These are phyloP conservation scores for Cheilosia vernalis DNA, from an alignment of 2,888 invertebrate genomes.

Conservation along the genomic window DNA sequence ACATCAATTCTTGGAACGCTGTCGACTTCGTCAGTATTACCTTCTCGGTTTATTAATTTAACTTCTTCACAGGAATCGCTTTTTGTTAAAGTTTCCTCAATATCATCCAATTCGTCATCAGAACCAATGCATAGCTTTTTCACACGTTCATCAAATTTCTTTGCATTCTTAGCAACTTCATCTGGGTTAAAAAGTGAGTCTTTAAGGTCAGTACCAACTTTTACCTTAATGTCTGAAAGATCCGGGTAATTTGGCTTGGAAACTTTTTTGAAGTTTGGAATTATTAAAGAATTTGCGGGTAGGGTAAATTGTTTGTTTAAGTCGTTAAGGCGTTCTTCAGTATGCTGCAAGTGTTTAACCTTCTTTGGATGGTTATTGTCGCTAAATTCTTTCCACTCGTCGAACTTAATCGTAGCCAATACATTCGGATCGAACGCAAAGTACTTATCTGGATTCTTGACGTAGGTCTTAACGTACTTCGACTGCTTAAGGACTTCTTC, in stretches of 20 bases:
- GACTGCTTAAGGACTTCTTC: conserved; percentile 83
- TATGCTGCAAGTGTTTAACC: conserved; percentile 72
- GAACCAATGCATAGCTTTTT: conserved; percentile 81
- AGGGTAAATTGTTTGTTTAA: conserved; percentile 76
- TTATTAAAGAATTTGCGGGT: conserved; percentile 76
- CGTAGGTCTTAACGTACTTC: conserved; percentile 83
- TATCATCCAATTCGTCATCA: conserved; percentile 83
- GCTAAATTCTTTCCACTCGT: conserved; percentile 79
- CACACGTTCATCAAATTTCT: conserved; percentile 83
- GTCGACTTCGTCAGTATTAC: conserved; percentile 44
- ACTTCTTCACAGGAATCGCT: conserved; percentile 82
- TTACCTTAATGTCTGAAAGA: conserved; percentile 82
- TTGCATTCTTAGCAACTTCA: conserved; percentile 83
- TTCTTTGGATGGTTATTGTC: conserved; percentile 78
- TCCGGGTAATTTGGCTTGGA: conserved; percentile 83
- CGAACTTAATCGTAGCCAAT: conserved; percentile 80
- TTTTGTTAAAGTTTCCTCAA: conserved; percentile 81
- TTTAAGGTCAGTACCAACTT: conserved; percentile 81
- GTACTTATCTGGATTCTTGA: conserved; percentile 83
- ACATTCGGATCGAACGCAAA: conserved; percentile 83
- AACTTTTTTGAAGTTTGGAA: conserved; percentile 81
- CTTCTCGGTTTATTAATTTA: conserved; percentile 36
- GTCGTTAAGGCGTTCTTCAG: conserved; percentile 77
- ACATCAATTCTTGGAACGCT: conserved; percentile 65
- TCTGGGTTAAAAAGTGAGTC: conserved; percentile 81